Base-by-base conservation (phyloP, 1,140 invertebrate genomes). In the Temnothorax nylanderi region DNA sequence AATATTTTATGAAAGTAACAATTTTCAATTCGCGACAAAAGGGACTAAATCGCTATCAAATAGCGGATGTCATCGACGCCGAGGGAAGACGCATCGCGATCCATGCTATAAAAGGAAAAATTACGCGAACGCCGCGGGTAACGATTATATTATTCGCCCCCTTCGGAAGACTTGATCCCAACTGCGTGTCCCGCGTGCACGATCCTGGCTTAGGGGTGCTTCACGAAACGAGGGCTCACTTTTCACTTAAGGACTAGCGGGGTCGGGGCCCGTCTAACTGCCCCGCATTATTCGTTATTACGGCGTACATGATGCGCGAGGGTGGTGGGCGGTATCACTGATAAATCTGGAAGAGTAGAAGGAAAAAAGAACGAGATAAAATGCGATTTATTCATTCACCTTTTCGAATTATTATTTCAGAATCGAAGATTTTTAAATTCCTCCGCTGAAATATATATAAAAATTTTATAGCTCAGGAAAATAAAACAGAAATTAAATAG, bases 201-300 rank as follows among this genome's bases (percentile, higher is more conserved):
- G 89, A 90, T 87, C 78, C 88, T 26, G 85, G 86, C 87, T 90
- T 90, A 85, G 37, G 64, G 78, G 62, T 87, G 71, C 88, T 88
- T 56, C 49, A 77, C 58, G 85, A 69, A 90, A 91, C 89, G 89
- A 90, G 89, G 80, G 90, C 90, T 91, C 90, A 91, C 90, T 91
- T 91, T 91, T 91, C 89, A 91, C 89, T 91, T 91, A 91, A 91
- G 89, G 86, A 87, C 87, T 67, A 62, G 62, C 65, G 67, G 69
- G 87, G 51, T 72, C 56, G 89, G 60, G 82, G 72, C 18, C 60
- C 75, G 67, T 87, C 82, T 88, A 91, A 91, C 90, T 90, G 87
- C 87, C 80, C 54, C 49, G 85, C 76, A 91, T 91, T 91, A 91
- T 89, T 91, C 89, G 90, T 91, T 91, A 91, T 91, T 91, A 91